Percentiles rank a stretch among this genome's conserved stretches.
phyloP scores from a whole-genome alignment of 2,797 vertebrate species.

The Sciaenops ocellatus region DNA sequence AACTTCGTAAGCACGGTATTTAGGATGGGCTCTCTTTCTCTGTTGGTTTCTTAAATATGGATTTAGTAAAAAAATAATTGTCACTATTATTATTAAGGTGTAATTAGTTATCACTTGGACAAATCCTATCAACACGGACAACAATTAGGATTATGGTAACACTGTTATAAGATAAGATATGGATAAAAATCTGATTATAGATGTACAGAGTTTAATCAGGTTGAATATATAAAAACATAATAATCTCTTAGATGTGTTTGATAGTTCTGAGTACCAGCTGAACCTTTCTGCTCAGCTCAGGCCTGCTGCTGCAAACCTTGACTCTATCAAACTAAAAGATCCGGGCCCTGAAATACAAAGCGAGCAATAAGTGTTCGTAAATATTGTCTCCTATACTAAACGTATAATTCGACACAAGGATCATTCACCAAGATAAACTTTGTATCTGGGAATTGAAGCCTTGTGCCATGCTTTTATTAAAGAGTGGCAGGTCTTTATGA shows the following conservation, averaged over 20 bases:
- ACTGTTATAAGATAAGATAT: not conserved
- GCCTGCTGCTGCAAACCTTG: not conserved
- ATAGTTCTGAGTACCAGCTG: not conserved
- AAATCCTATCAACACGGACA: conserved; percentile 2
- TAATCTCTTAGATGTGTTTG: not conserved
- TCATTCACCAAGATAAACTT: conserved; percentile 25
- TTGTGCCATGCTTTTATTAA: conserved; percentile 31
- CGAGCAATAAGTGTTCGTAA: conserved; percentile 21
- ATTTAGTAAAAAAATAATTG: too few species aligned
- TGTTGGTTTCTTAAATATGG: too few species aligned
- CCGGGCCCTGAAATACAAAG: conserved; percentile 10
- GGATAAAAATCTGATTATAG: not conserved
- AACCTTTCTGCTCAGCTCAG: not conserved
- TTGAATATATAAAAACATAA: not conserved
- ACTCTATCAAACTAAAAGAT: conserved; percentile 5
- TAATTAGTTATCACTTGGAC: too few species aligned
- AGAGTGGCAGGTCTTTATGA: conserved; percentile 59
- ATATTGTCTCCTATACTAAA: conserved; percentile 13
- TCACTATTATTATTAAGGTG: too few species aligned
- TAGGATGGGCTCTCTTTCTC: too few species aligned
- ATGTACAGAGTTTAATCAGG: not conserved
- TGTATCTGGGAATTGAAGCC: conserved; percentile 17
- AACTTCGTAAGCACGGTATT: too few species aligned
- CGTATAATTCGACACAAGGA: conserved; percentile 41
- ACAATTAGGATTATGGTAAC: conserved; percentile 1